Base-by-base conservation (phyloP, 2,888 invertebrate species). In the Euplexia lucipara region DNA sequence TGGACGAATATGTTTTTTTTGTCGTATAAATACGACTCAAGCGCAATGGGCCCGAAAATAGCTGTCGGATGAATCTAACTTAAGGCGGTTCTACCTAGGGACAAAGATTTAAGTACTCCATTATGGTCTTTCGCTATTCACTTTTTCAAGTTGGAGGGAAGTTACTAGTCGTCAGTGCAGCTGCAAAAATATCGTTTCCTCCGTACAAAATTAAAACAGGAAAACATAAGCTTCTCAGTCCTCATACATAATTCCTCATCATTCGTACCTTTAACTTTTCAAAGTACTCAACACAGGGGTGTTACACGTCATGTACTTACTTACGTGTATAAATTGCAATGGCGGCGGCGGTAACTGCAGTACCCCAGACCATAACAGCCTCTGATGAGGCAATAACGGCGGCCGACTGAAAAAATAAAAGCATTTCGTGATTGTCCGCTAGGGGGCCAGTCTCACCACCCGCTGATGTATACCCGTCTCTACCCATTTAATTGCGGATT, bases 331-430 rank as follows among this genome's bases (percentile, higher is more conserved):
- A 81, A 78, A 81, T 83, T 78, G 74, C 78, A 70, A 63, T 72
- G 75, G 77, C 78, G 82, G 77, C 78, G 82, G 78, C 76, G 74
- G 83, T 83, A 84, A 87, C 85, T 81, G 85, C 83, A 83, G 80
- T 79, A 72, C 83, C 81, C 75, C 70, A 78, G 81, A 74, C 87
- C 87, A 88, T 88, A 89, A 89, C 88, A 83, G 82, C 79, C 86
- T 78, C 87, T 91, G 91, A 93, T 91, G 92, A 92, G 91, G 92
- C 92, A 90, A 92, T 94, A 93, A 91, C 81, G 86, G 79, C 78
- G 81, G 79, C 84, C 83, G 79, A 75, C 85, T 86, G 90, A 90
- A 92, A 91, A 92, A 92, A 94, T 94, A 93, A 94, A 93, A 94
- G 94, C 92, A 90, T 93, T 93, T 90, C 87, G 90, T 90, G 91